Conservation (phyloP, 2,888 invertebrate genomes). For the Venusia cambrica region DNA sequence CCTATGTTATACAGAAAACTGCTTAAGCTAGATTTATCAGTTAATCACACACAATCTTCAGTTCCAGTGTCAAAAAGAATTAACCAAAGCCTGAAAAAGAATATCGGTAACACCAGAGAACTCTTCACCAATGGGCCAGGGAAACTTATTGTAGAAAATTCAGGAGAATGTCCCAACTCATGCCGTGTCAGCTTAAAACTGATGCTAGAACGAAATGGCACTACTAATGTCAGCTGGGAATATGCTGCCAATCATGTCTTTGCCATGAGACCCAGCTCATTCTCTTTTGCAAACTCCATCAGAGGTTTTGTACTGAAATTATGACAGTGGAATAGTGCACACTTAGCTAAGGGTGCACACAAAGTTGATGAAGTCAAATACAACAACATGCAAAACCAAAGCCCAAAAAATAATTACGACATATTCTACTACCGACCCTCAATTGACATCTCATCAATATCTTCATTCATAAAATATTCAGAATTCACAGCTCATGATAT, state of each 20-base stretch:
- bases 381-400: conserved; percentile 69
- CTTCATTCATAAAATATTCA: conserved; percentile 66
- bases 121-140: conserved; percentile 82
- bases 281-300: conserved; percentile 82
- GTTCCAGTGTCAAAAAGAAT: conserved; percentile 68
- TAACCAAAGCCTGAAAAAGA: conserved; percentile 79
- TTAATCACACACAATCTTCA: conserved; percentile 43
- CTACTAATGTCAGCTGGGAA: conserved; percentile 80
- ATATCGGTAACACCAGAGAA: conserved; percentile 78
- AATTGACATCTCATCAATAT: conserved; percentile 45
- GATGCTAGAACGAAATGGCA: conserved; percentile 77
- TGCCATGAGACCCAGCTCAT: conserved; percentile 86
- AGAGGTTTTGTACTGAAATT: conserved; percentile 90
- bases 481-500: conserved; percentile 80
- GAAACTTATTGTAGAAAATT: conserved; percentile 85
- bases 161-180: conserved; percentile 85
- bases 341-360: conserved; percentile 71
- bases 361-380: conserved; percentile 67
- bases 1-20: conserved; percentile 55
- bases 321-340: conserved; percentile 88
- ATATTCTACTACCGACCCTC: conserved; percentile 60
- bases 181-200: conserved; percentile 83
- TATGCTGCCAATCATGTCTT: conserved; percentile 84
- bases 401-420: conserved; percentile 68
- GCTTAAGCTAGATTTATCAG: conserved; percentile 50